Conservation (phyloP, 2,888 invertebrate genomes). For the Oeneis ivallda region DNA sequence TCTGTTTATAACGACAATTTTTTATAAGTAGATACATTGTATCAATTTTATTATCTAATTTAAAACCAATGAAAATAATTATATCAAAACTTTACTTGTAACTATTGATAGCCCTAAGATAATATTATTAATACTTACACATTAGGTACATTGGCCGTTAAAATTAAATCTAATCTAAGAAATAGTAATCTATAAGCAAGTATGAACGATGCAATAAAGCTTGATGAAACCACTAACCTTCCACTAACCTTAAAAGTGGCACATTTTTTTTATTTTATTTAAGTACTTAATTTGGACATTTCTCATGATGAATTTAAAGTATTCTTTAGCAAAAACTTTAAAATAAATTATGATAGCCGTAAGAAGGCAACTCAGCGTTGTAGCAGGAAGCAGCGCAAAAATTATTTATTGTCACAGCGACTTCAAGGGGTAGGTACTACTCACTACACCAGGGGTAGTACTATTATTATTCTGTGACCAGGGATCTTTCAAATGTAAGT, state of each 20-base stretch:
- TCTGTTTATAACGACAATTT: not conserved
- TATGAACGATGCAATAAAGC: not conserved
- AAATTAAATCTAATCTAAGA: constrained; percentile 2
- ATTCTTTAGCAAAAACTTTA: not conserved
- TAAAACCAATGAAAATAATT: constrained; percentile 9
- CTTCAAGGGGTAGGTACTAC: not conserved
- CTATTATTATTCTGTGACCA: too few relatives aligned
- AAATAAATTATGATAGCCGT: not conserved
- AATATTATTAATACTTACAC: constrained; percentile 7
- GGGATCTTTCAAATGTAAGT: not conserved
- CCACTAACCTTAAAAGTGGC: not conserved
- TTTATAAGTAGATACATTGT: not conserved
- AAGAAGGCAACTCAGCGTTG: not conserved
- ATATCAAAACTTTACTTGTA: constrained; percentile 5
- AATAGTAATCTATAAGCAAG: constrained; percentile 9
- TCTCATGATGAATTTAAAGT: not conserved
- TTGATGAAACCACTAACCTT: not conserved
- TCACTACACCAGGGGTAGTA: too few relatives aligned
- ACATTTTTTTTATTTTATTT: too few relatives aligned
- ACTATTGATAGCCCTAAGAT: constrained; percentile 9
- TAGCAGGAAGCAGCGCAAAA: not conserved
- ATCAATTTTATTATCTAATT: constrained; percentile 2
- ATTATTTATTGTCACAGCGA: not conserved
- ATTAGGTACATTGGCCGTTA: constrained; percentile 14
- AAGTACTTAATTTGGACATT: too few relatives aligned